Evolutionary conservation across 2,888 invertebrate genomes (phyloP).

Genomic region (Andrena flavipes): DNA sequence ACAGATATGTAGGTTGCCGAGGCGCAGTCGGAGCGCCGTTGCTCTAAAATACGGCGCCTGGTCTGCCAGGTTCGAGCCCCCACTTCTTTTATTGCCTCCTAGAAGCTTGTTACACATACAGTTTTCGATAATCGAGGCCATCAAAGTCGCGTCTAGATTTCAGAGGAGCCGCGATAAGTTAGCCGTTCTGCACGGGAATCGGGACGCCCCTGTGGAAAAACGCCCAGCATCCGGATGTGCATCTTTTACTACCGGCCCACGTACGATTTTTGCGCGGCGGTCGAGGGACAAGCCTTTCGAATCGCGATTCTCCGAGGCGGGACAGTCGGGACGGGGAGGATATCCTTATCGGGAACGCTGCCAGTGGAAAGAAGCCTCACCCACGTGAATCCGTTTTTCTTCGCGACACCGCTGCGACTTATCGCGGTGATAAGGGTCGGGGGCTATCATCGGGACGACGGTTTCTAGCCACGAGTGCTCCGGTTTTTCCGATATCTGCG

Average conservation of each 20-base stretch:
- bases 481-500: slow-evolving; percentile 1
- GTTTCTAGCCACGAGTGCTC: slow-evolving; percentile 20
- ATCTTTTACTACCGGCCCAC: slow-evolving; percentile 58
- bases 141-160: not conserved
- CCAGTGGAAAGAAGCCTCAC: slow-evolving; percentile 34
- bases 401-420: slow-evolving; percentile 10
- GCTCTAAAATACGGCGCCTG: no score
- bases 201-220: not conserved
- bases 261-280: slow-evolving; percentile 38
- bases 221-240: slow-evolving; percentile 14
- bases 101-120: not conserved
- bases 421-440: slow-evolving; percentile 42
- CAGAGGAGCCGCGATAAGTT: slow-evolving; percentile 13
- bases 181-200: slow-evolving; percentile 20
- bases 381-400: slow-evolving; percentile 57
- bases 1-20: no score
- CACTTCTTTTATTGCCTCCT: not conserved
- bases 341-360: slow-evolving; percentile 47
- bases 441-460: slow-evolving; percentile 13
- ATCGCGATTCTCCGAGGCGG: slow-evolving; percentile 23
- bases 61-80: no score
- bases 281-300: slow-evolving; percentile 29
- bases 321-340: slow-evolving; percentile 37
- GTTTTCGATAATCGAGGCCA: not conserved
- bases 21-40: no score